A percentile compares a stretch with the other conserved stretches of the same genome.
Evolutionary conservation across 2,797 vertebrate species (phyloP).

Genomic region (Takifugu rubripes): DNA sequence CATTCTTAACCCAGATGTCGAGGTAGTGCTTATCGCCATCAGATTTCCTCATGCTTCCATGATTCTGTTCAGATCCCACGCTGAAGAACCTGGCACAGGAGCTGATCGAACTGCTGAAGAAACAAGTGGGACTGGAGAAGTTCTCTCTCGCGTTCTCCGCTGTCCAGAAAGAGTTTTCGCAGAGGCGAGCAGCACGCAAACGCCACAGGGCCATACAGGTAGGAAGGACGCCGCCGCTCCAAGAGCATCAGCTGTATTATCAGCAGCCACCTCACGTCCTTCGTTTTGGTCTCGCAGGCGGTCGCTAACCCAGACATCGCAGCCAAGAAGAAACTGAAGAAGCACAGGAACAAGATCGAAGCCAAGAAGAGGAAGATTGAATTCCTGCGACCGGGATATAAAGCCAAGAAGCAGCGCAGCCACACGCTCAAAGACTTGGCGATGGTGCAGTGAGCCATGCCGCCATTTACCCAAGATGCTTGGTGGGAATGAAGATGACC

Average conservation of each 20-base stretch:
- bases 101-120: slow-evolving; percentile 94
- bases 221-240: not conserved
- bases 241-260: rapidly evolving
- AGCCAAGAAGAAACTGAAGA: slow-evolving; percentile 95
- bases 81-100: slow-evolving; percentile 95
- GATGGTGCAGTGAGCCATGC: slow-evolving; percentile 80
- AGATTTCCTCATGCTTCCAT: not conserved
- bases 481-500: not conserved
- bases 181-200: slow-evolving; percentile 83
- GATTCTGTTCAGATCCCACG: slow-evolving; percentile 79
- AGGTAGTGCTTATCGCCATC: no score
- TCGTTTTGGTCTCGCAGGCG: slow-evolving; percentile 67
- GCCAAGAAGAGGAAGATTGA: slow-evolving; percentile 94
- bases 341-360: slow-evolving; percentile 91
- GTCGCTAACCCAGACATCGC: slow-evolving; percentile 92
- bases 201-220: slow-evolving; percentile 90
- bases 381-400: slow-evolving; percentile 83
- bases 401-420: slow-evolving; percentile 85
- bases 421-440: slow-evolving; percentile 86
- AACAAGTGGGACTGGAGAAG: slow-evolving; percentile 83
- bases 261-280: not conserved
- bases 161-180: slow-evolving; percentile 88
- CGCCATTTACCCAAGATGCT: not conserved
- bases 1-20: not conserved
- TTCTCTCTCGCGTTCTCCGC: slow-evolving; percentile 90